Evolutionary conservation across 2,797 vertebrate genomes (phyloP), one percentile per base, ranked within the genome.

Genomic region (Acrossocheilus fasciatus): DNA sequence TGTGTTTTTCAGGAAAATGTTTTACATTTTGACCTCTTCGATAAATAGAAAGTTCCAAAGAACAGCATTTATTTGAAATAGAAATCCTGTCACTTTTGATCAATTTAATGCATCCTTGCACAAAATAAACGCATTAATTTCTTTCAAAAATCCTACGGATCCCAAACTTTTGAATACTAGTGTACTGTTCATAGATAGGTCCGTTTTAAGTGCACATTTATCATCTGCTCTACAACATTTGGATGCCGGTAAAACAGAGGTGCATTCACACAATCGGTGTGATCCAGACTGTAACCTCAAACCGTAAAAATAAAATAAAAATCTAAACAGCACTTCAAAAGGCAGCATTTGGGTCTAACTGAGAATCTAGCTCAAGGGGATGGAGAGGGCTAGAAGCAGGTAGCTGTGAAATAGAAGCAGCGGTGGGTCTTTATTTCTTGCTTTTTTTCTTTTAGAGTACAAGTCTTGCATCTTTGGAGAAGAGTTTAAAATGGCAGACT

Each of bases 321-420:
- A 84, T 85, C 80, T 82, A 69, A 89, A 88, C 83, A 89, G 86
- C 82, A 83, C 81, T 89, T 91, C 62, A 68, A 83, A 86, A 88
- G 89, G 90, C 89, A 91, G 88, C 89, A 82, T 87, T 88, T 82
- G 86, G 88, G 77, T 89, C 88, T 84, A 89, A 89, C 69, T 87
- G 83, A 89, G 86, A 85, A 81, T 80, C 83, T 84, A 85, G 52
- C 54, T 88, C 66, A 62, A 83, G 59, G 87, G 74, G 73, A 85
- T 81, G 84, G 54, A 73, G 79, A 82, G 76, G 69, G 74, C 80
- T 52, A 82, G 82, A 88, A 89, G 90, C 88, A 88, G 73, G 83
- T 86, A 89, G 90, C 88, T 77, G 89, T 91, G 83, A 90, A 77
- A 86, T 79, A 86, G 80, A 86, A 93, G 94, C 91, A 93, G 92